These are phyloP conservation scores for Cerastoderma edule DNA, from an alignment of 2,888 invertebrate species.

Conservation along the genomic window DNA sequence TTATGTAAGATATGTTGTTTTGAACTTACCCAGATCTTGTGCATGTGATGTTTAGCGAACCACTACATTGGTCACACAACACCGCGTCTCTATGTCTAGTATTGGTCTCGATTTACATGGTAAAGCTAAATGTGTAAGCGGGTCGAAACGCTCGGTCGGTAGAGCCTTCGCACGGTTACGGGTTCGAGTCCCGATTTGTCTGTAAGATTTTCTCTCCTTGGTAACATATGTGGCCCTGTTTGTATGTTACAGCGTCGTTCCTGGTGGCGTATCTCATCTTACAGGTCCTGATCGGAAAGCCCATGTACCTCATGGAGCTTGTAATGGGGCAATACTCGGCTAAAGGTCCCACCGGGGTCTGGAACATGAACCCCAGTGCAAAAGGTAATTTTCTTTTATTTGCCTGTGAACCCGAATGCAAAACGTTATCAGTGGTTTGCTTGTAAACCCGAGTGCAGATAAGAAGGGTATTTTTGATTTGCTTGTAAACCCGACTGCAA, in stretches of 20 bases:
- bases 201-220: not conserved
- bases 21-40: no score
- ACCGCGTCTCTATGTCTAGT: not conserved
- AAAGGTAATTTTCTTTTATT: constrained; percentile 75
- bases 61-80: not conserved
- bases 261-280: constrained; percentile 78
- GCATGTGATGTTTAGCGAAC: no score
- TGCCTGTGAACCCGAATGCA: no score
- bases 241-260: constrained; percentile 74
- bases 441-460: not conserved
- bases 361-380: constrained; percentile 76
- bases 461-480: not conserved
- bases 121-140: not conserved
- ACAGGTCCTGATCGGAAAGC: constrained; percentile 78
- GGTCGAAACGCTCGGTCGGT: not conserved
- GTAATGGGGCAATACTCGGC: constrained; percentile 78
- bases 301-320: constrained; percentile 80
- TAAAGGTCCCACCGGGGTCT: constrained; percentile 75
- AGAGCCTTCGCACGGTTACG: not conserved
- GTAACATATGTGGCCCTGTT: not conserved
- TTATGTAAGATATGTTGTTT: no score
- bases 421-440: no score
- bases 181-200: not conserved
- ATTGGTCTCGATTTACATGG: not conserved
- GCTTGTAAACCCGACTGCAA: not conserved